Conservation (phyloP, 2,113 vertebrate species). For the Laticauda laticaudata region DNA sequence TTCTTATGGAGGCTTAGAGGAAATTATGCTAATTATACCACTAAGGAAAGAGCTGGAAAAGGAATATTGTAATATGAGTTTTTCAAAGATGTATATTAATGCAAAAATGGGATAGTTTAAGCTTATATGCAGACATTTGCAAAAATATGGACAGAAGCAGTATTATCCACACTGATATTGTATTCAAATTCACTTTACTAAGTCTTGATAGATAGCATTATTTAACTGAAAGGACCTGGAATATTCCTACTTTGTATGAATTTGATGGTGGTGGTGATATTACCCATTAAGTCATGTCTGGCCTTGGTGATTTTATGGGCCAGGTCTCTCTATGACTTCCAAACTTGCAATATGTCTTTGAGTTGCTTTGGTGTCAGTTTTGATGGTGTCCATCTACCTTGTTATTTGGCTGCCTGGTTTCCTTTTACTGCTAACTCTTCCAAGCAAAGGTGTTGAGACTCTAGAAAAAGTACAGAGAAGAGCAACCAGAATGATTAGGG, state of each 20-base stretch:
- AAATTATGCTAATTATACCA: background rate
- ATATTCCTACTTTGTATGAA: background rate
- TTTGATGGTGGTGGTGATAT: too few species aligned
- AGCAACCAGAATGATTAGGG: too few species aligned
- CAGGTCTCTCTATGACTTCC: too few species aligned
- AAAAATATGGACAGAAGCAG: background rate
- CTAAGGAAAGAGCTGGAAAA: background rate
- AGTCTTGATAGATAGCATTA: background rate
- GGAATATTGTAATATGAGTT: background rate
- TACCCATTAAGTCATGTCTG: too few species aligned
- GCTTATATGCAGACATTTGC: background rate
- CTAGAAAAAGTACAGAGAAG: too few species aligned
- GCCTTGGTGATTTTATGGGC: too few species aligned
- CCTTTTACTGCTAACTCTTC: too few species aligned
- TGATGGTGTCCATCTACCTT: background rate
- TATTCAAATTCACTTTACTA: background rate
- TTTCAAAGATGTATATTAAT: background rate
- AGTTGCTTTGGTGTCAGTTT: background rate
- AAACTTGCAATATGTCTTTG: too few species aligned
- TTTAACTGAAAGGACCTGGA: background rate
- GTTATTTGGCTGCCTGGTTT: too few species aligned
- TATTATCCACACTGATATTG: background rate
- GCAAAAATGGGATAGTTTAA: background rate
- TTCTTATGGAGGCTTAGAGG: background rate
- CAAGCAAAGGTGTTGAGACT: too few species aligned